Base-by-base conservation (phyloP, 2,113 vertebrate genomes). In the Siniperca chuatsi region DNA sequence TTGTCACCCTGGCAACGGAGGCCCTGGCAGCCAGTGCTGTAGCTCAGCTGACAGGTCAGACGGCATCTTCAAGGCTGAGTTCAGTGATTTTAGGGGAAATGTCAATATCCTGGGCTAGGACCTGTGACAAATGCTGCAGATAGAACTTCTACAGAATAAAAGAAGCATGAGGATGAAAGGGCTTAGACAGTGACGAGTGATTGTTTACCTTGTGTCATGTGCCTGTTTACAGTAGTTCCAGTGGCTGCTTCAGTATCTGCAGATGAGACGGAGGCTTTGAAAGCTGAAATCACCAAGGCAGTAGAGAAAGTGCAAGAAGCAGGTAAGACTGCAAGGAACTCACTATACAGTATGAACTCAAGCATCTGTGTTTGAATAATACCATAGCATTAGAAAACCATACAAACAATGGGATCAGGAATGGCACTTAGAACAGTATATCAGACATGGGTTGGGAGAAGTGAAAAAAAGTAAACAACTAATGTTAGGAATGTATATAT, bases 301-400 rank as follows among this genome's bases (percentile, higher is more conserved):
- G 98, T 98, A 85, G 98, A 99, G 82, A 98, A 98, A 87, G 98
- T 99, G 58, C 98, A 98, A 84, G 98, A 99, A 91, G 97, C 97
- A 94, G 98, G 98, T 98, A 92, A 95, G 93, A 42, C 10, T 62
- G 69, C 25, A 73, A 50, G 37, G 12, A 70, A 11, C 40, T 57
- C 10, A 48, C 40, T 0, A 2, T 1, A 40, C 8, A 50, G 40
- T 50, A 42, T 75, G 6, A 29, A 58, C 18, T 29, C 20, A 74
- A 20, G 79, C 11, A 52, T 52, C 12, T 37, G 25, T 23, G 44
- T 52, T 29, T 29, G 1, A 73, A n/a, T 40, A 57, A 33, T 35
- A 29, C 10, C 11, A 50, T 42, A 11, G 6, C 25, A 37, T 72
- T 42, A 44, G n/a, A 60, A 78, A 73, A 35, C 2, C 4, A 37